phyloP scores from a whole-genome alignment of 2,113 vertebrate species.

The Rutilus rutilus region DNA sequence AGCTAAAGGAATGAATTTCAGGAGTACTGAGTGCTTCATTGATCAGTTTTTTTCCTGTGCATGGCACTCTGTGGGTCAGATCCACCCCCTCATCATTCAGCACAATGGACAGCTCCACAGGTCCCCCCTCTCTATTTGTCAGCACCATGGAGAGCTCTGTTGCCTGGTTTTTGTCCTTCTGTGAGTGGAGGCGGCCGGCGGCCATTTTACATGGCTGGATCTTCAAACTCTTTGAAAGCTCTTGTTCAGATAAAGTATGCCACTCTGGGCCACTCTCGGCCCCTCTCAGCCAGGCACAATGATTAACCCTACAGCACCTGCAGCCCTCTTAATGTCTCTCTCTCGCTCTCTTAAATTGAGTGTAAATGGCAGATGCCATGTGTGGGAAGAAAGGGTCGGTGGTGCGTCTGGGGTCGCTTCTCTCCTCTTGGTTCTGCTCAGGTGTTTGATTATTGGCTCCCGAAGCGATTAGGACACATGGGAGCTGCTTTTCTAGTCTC shows the following conservation, averaged over 20 bases:
- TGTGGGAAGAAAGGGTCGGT: background rate
- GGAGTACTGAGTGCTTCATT: conserved; percentile 28
- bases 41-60: conserved; percentile 31
- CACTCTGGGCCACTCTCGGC: conserved; percentile 67
- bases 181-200: conserved; percentile 37
- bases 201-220: conserved; percentile 63
- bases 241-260: conserved; percentile 64
- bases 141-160: conserved; percentile 54
- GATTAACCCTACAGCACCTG: conserved; percentile 73
- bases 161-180: conserved; percentile 38
- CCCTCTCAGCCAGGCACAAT: conserved; percentile 71
- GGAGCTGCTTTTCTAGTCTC: conserved; percentile 8
- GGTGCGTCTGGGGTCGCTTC: background rate
- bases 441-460: conserved; percentile 14
- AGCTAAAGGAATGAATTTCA: conserved; percentile 2
- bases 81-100: conserved; percentile 44
- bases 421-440: conserved; percentile 8
- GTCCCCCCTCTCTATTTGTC: conserved; percentile 42
- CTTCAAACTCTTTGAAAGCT: conserved; percentile 62
- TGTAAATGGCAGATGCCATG: conserved; percentile 28
- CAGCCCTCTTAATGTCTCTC: conserved; percentile 54
- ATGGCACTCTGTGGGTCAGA: conserved; percentile 5
- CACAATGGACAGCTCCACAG: conserved; percentile 14
- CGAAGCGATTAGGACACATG: background rate
- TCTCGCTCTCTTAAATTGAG: conserved; percentile 21